Base-by-base conservation (phyloP, 2,888 invertebrate species). In the Sinelater perroti region DNA sequence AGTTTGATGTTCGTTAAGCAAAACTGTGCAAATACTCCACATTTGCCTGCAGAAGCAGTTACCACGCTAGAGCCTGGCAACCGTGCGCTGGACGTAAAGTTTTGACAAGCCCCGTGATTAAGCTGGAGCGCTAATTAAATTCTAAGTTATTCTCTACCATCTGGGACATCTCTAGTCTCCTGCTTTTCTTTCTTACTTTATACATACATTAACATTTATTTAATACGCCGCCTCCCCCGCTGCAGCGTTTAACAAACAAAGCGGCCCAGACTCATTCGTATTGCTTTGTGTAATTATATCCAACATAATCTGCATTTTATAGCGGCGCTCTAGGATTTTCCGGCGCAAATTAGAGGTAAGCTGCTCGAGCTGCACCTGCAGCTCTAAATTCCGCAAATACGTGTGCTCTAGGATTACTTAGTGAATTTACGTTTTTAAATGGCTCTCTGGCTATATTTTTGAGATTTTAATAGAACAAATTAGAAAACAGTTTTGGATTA, bases 121-220 rank as follows among this genome's bases (percentile, higher is more conserved):
- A 60, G 51, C 60, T 46, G 46, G 56, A 42, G 40, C 60, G 60
- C 56, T 60, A 60, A 60, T 60, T 60, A 60, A 60, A 60, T 31
- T 40, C 50, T 50, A 56, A 56, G 56, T 55, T 55, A 55, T 49
- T 55, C 47, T 49, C 42, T 52, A 52, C 31, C 55, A 55, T 49
- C 49, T 38, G 24, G 49, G 30, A 31, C 49, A 49, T 55, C 42
- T 55, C 33, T 18, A 46, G 21, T 16, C 46, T 26, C 11, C 46
- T 36, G 18, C 38, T 16, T 20, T 38, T 54, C 54, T 46, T 46
- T 46, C 38, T 53, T 45, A 20, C 30, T 42, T 35, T 24, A 35
- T 35, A 44, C 33, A 28, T 45, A 31, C 28, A 21, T 21, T 40
- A 40, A 24, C 40, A 24, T 40, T 40, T 40, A 40, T 40, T 40